Conservation (phyloP, 2,888 invertebrate genomes). For the Spodoptera picta region DNA sequence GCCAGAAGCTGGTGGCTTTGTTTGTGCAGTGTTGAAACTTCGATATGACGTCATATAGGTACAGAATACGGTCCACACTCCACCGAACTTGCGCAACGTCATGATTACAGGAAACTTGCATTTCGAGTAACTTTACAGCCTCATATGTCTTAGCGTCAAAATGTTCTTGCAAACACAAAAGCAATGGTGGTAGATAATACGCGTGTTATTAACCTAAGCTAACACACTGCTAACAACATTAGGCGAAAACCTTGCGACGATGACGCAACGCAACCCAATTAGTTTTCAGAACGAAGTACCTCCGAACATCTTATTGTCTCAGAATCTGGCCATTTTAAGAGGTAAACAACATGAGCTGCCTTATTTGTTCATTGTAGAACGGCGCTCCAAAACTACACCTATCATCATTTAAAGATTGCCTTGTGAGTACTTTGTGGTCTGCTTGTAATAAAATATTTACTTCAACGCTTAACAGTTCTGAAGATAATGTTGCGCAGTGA, state of each 20-base stretch:
- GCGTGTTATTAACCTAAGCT: conserved; percentile 31
- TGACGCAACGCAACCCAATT: conserved; percentile 52
- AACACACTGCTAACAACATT: conserved; percentile 36
- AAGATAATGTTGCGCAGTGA: conserved; percentile 70
- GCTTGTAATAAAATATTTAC: conserved; percentile 52
- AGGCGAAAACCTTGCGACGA: conserved; percentile 47
- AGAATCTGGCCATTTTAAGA: conserved; percentile 45
- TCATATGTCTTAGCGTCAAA: conserved; percentile 15
- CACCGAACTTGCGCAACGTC: conserved; percentile 67
- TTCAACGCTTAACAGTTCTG: conserved; percentile 53
- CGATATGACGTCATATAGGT: conserved; percentile 73
- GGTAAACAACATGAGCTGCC: conserved; percentile 26
- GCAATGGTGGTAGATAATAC: conserved; percentile 28
- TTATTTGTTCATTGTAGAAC: conserved; percentile 41
- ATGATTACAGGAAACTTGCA: conserved; percentile 54
- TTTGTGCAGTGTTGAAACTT: conserved; percentile 80
- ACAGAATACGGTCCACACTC: conserved; percentile 59
- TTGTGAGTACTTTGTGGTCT: conserved; percentile 22
- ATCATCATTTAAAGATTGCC: conserved; percentile 26
- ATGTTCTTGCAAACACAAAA: conserved; percentile 31
- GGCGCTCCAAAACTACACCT: conserved; percentile 19
- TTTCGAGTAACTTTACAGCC: conserved; percentile 45
- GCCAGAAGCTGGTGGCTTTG: conserved; percentile 72
- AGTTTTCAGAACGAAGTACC: conserved; percentile 28
- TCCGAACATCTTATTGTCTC: conserved; percentile 34